Evolutionary conservation across 2,113 vertebrate genomes (phyloP).

Genomic region (Penelope pileata): DNA sequence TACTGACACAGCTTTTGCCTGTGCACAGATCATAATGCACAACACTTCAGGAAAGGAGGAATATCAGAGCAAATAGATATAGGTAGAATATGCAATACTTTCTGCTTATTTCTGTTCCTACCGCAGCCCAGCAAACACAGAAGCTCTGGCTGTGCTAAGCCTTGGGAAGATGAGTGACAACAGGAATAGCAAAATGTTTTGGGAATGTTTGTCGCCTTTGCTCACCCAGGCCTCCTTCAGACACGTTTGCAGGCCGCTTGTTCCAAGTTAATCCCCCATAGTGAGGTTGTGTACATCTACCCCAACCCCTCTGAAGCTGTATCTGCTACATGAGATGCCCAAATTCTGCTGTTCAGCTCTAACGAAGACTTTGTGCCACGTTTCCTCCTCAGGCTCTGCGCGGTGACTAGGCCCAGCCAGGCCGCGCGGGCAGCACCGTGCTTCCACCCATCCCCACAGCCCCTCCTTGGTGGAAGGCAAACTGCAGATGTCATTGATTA

Average conservation of each 20-base stretch:
- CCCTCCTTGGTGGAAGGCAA: constrained; percentile 7
- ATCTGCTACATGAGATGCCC: neutral
- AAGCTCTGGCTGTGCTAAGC: neutral
- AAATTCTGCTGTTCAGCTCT: neutral
- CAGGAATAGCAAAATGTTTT: neutral
- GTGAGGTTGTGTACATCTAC: accelerated
- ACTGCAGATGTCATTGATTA: constrained; percentile 68
- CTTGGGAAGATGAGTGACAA: neutral
- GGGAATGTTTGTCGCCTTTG: neutral
- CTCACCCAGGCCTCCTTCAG: neutral
- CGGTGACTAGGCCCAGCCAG: neutral
- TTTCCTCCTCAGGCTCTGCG: neutral
- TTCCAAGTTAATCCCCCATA: accelerated
- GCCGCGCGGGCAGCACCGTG: neutral
- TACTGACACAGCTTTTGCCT: neutral
- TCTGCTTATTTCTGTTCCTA: neutral
- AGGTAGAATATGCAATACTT: neutral
- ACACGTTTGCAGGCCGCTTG: neutral
- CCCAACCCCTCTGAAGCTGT: accelerated
- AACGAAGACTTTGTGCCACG: neutral
- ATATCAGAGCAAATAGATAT: neutral
- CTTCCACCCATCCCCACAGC: neutral
- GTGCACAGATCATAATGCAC: accelerated
- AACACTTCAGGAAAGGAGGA: neutral
- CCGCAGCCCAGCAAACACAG: accelerated